These are phyloP conservation scores for Tipula vernalis DNA, from an alignment of 2,888 invertebrate species.

Conservation along the genomic window DNA sequence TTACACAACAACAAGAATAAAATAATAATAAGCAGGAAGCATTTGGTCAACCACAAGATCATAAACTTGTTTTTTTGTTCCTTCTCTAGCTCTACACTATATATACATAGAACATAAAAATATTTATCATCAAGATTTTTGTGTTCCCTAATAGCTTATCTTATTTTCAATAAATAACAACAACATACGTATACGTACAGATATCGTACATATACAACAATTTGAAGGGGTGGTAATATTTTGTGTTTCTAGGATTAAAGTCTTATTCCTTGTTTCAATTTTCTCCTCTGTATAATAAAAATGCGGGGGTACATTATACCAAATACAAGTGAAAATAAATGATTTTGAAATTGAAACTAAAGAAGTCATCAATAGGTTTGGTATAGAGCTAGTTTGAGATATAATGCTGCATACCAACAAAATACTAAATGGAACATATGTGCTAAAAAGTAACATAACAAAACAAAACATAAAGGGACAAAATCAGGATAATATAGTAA, in stretches of 20 bases:
- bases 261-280: background rate
- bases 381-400: background rate
- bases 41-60: slow-evolving; percentile 4
- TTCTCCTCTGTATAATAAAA: background rate
- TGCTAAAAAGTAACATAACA: background rate
- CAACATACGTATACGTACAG: background rate
- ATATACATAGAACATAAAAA: background rate
- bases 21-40: background rate
- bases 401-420: background rate
- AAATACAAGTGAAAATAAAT: background rate
- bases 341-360: slow-evolving; percentile 4
- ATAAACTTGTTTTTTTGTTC: background rate
- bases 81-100: background rate
- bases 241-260: slow-evolving; percentile 4
- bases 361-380: background rate
- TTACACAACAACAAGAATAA: too few species aligned
- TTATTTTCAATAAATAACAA: background rate
- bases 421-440: background rate
- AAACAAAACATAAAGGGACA: background rate
- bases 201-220: background rate
- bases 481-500: background rate
- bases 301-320: background rate
- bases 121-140: background rate
- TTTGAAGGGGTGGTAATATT: background rate
- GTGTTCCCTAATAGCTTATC: background rate